phyloP scores from a whole-genome alignment of 2,113 vertebrate genomes.

The Pseudorhombus dupliciocellatus region DNA sequence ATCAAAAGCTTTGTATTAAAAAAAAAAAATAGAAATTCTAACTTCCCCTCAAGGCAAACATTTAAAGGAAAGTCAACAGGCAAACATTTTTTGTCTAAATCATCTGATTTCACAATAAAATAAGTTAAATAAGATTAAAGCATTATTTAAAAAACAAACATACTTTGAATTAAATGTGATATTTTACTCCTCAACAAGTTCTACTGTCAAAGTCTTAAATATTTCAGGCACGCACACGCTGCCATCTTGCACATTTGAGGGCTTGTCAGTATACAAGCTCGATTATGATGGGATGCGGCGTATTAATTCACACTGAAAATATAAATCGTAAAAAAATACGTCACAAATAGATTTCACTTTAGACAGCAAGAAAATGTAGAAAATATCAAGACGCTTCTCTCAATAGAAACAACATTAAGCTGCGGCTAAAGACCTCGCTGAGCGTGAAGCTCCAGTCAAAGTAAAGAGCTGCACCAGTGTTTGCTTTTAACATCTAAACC shows the following conservation, averaged over 20 bases:
- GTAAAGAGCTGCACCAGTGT: not conserved
- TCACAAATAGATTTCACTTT: too few relatives aligned
- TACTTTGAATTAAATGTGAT: not conserved
- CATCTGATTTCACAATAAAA: not conserved
- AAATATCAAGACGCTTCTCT: not conserved
- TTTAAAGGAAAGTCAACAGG: not conserved
- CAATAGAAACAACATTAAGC: not conserved
- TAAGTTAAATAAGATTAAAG: slow-evolving; percentile 21
- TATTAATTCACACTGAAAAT: too few relatives aligned
- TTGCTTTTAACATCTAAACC: too few relatives aligned
- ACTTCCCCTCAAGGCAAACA: not conserved
- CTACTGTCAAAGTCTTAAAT: too few relatives aligned
- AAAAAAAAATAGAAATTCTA: not conserved
- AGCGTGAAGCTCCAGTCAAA: not conserved
- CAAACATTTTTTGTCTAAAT: not conserved
- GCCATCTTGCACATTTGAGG: too few relatives aligned
- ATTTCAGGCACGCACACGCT: too few relatives aligned
- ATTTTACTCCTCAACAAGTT: not conserved
- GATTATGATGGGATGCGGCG: too few relatives aligned
- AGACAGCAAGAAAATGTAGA: not conserved
- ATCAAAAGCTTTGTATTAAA: slow-evolving; percentile 8
- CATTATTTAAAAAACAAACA: not conserved
- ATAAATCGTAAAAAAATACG: too few relatives aligned
- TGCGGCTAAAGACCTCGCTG: not conserved
- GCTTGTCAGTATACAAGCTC: too few relatives aligned